Evolutionary conservation across 2,797 vertebrate species (phyloP), one percentile per base, ranked within the genome.

Genomic region (Gadopsis marmoratus): DNA sequence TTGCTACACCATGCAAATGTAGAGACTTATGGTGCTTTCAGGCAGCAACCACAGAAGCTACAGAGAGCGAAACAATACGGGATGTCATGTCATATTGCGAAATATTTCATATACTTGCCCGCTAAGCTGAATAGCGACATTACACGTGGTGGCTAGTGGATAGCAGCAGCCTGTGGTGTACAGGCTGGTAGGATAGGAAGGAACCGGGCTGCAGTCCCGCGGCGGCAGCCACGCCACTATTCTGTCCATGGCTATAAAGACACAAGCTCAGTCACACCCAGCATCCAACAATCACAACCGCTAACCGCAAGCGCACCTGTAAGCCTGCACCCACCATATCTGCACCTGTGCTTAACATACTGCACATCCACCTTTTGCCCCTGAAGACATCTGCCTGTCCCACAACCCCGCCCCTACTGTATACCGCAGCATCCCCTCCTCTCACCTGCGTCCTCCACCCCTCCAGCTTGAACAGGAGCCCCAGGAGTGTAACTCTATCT

Each of bases 401-500:
- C 37, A 47, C 53, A 17, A 14, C 4, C 43, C 48, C 35, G 23
- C n/a, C 14, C 50, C 51, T 19, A 54, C 16, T 74, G 7, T 63
- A 3, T 10, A 17, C 13, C 2, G 0, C 9, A 35, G 26, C 33
- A 21, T 69, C 66, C 7, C 58, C 59, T 72, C 51, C 33, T 67
- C 35, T 62, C 65, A 70, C 73, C 66, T 73, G 41, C 13, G 5
- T 58, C 17, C 59, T 16, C 21, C 35, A 41, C 53, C 19, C 2
- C 4, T 19, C 11, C 41, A 68, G 61, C 48, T 29, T 51, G 19
- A 76, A 74, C 66, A 51, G 54, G 65, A 76, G 68, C 74, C 77
- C 45, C 71, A 55, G 23, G 74, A 37, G 79, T 81, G 90, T 85
- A 90, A 90, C 81, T 76, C 33, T 76, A 90, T 78, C 85, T 71